Conservation (phyloP, 2,113 vertebrate species). For the Sander vitreus region DNA sequence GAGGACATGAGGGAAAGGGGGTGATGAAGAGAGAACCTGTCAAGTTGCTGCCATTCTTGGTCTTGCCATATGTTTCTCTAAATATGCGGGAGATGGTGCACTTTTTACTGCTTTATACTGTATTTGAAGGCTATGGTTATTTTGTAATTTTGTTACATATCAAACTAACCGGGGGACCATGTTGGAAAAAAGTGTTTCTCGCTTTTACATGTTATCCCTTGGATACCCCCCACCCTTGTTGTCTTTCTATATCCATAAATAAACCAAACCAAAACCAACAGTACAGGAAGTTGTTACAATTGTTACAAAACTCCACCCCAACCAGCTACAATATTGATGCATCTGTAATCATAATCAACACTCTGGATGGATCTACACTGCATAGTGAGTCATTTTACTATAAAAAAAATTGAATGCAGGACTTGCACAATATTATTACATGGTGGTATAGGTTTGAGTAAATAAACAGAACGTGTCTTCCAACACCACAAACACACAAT, state of each 20-base stretch:
- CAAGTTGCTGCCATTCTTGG: constrained; percentile 22
- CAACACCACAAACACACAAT: background rate
- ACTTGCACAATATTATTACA: background rate
- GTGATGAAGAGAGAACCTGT: constrained; percentile 65
- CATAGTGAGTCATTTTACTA: background rate
- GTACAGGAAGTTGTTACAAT: background rate
- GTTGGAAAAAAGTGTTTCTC: no score
- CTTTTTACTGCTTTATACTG: background rate
- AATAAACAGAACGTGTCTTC: background rate
- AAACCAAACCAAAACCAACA: no score
- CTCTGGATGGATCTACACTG: background rate
- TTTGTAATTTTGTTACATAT: background rate
- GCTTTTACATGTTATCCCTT: no score
- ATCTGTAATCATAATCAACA: background rate
- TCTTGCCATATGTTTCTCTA: constrained; percentile 36
- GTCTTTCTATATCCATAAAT: no score
- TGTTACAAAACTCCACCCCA: background rate
- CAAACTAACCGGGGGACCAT: no score
- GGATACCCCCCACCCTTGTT: no score
- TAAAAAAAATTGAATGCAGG: background rate
- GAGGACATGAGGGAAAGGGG: constrained; percentile 35
- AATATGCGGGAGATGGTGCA: background rate
- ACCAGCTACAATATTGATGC: background rate
- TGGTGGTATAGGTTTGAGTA: background rate
- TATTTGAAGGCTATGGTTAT: background rate